Base-by-base conservation (phyloP, 2,888 invertebrate species). In the Pseudoips prasinana region DNA sequence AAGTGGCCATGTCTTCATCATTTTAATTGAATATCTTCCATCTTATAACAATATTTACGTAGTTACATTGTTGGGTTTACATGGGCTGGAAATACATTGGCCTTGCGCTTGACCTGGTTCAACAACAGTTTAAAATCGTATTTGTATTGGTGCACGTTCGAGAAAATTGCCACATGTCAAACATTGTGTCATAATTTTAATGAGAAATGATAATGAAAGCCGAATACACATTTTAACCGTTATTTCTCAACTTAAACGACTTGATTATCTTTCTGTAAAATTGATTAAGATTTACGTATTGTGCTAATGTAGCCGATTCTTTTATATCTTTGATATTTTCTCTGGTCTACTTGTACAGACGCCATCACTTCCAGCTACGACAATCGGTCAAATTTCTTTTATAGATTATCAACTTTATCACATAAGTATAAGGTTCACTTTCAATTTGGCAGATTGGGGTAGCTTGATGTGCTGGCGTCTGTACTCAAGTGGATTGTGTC, bases 31-130 rank as follows among this genome's bases (percentile, higher is more conserved):
- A n/a, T n/a, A n/a, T n/a, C n/a, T n/a, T n/a, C n/a, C n/a, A n/a
- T n/a, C n/a, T n/a, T n/a, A n/a, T n/a, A n/a, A n/a, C n/a, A n/a
- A n/a, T n/a, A n/a, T n/a, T n/a, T n/a, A n/a, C n/a, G n/a, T n/a
- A n/a, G n/a, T n/a, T n/a, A n/a, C n/a, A n/a, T n/a, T n/a, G 14
- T 14, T 5, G 5, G 14, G 29, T 25, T 52, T 53, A 45, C 52
- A 51, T 39, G 38, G 31, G 51, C 59, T 57, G 55, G 51, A 64
- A 68, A 70, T 70, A 66, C 45, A 46, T 48, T 40, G 67, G 66
- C 73, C 72, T 69, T 70, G 73, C 61, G 59, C 73, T 73, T 73
- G 73, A 71, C 66, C 70, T 41, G 60, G 22, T 56, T 53, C 34
- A 39, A 29, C 33, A 44, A 37, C 34, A 28, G 32, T 56, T 49